phyloP scores from a whole-genome alignment of 2,797 vertebrate genomes.

The Botia kubotai region DNA sequence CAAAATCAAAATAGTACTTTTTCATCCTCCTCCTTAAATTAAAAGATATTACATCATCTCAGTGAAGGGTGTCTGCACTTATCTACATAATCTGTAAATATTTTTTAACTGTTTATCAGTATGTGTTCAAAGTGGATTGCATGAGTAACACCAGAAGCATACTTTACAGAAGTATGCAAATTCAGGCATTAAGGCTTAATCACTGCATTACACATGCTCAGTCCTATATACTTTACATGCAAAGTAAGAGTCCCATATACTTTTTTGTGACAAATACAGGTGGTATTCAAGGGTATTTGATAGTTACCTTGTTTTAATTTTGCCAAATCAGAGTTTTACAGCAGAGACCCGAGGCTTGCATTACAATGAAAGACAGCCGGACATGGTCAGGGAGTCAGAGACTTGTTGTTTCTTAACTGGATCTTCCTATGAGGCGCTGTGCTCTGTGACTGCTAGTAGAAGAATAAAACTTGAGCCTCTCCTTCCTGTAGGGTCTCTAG shows the following conservation, averaged over 20 bases:
- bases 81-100: background rate
- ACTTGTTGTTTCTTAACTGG: constrained; percentile 35
- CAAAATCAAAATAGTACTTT: constrained; percentile 61
- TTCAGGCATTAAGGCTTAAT: background rate
- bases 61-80: background rate
- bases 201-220: background rate
- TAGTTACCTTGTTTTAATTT: constrained; percentile 20
- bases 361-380: constrained; percentile 33
- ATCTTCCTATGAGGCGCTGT: constrained; percentile 16
- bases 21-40: constrained; percentile 42
- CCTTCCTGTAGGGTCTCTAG: constrained; percentile 60
- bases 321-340: constrained; percentile 63
- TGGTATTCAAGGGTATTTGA: background rate
- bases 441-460: constrained; percentile 1
- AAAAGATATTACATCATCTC: constrained; percentile 69
- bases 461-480: constrained; percentile 11
- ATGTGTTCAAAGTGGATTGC: too few relatives aligned
- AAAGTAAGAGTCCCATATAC: too few relatives aligned
- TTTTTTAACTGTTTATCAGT: constrained; percentile 3
- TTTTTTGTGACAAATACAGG: too few relatives aligned
- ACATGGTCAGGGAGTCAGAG: constrained; percentile 34
- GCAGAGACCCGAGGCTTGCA: constrained; percentile 19
- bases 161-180: background rate
- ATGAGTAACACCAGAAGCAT: background rate
- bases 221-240: too few relatives aligned